phyloP scores from a whole-genome alignment of 2,888 invertebrate species.

The Ochropacha duplaris region DNA sequence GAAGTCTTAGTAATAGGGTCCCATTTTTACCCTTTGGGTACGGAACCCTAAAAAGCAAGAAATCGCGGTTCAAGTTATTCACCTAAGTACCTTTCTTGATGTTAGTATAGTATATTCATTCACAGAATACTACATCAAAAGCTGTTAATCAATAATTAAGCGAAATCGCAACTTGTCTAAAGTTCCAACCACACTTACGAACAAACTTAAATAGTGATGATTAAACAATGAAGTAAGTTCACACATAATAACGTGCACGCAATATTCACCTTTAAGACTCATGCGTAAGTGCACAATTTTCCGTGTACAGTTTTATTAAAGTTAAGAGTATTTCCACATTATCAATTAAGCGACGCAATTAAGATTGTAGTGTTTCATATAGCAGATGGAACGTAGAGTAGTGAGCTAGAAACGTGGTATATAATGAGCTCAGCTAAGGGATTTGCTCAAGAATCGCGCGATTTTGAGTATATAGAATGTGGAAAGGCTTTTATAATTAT shows the following conservation, averaged over 20 bases:
- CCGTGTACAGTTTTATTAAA: neutral
- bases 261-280: neutral
- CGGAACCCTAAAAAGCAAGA: no score
- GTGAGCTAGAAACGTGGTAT: no score
- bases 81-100: no score
- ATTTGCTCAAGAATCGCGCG: no score
- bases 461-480: no score
- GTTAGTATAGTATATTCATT: no score
- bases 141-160: conserved; percentile 1
- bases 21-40: no score
- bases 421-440: no score
- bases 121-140: conserved; percentile 3
- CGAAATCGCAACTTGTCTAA: conserved; percentile 4
- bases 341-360: conserved; percentile 2
- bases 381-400: no score
- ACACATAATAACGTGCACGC: neutral
- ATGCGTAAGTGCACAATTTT: neutral
- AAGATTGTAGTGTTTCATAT: neutral
- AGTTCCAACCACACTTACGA: neutral
- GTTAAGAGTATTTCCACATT: neutral
- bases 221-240: conserved; percentile 4
- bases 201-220: conserved; percentile 3
- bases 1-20: no score
- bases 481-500: no score
- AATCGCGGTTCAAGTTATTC: no score